Percentiles rank a stretch among this genome's conserved stretches.
Evolutionary conservation across 2,888 invertebrate species (phyloP).

Genomic region (Diarsia mendica): DNA sequence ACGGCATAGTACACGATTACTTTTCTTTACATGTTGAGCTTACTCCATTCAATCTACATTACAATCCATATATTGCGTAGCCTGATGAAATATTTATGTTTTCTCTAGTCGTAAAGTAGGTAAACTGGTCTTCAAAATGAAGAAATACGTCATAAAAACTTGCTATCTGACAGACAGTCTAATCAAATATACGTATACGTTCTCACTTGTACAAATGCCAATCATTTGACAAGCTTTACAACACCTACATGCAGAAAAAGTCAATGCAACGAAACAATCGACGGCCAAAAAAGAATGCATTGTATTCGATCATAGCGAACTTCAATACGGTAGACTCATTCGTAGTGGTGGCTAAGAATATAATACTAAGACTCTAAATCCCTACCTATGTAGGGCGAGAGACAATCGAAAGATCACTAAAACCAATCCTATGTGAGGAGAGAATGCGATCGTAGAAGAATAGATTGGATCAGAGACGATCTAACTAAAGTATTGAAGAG

Average conservation of each 20-base stretch:
- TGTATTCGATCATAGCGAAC: constrained; percentile 59
- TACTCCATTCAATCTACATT: neutral
- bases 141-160: constrained; percentile 33
- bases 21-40: neutral
- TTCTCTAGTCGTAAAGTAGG: constrained; percentile 6
- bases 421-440: neutral
- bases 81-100: constrained; percentile 18
- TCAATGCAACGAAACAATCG: constrained; percentile 50
- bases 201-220: constrained; percentile 51
- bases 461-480: no score
- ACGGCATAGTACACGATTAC: neutral
- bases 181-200: constrained; percentile 29
- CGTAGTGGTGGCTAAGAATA: neutral
- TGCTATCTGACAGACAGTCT: constrained; percentile 22
- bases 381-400: no score
- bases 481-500: neutral
- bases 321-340: constrained; percentile 19
- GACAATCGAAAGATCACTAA: neutral
- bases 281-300: constrained; percentile 62
- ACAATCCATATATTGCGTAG: neutral
- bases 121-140: constrained; percentile 27
- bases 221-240: constrained; percentile 53
- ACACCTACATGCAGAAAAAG: constrained; percentile 43
- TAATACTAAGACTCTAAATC: neutral
- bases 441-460: neutral